Conservation (phyloP, 2,888 invertebrate species). For the Rosalia funebris region DNA sequence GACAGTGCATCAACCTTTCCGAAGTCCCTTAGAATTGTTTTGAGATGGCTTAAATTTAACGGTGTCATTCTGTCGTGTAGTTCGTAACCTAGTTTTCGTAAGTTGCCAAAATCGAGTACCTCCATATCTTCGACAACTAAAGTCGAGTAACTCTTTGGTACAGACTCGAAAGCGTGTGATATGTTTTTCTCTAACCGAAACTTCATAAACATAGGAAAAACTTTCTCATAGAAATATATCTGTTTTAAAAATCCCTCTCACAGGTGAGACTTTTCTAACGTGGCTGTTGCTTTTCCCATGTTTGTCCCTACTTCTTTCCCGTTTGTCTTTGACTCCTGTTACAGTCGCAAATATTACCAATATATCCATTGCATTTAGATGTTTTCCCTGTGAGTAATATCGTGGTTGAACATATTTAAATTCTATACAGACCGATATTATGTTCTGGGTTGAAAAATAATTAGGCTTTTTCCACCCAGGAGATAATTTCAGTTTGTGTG, state of each 20-base stretch:
- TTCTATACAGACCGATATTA: no score
- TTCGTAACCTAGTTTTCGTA: slow-evolving; percentile 33
- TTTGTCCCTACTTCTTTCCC: not conserved
- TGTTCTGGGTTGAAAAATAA: no score
- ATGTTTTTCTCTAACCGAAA: slow-evolving; percentile 23
- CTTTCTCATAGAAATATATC: no score
- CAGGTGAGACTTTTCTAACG: not conserved
- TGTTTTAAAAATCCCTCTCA: slow-evolving; percentile 27
- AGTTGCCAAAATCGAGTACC: slow-evolving; percentile 36
- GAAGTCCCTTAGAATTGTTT: slow-evolving; percentile 31
- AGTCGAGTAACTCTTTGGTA: slow-evolving; percentile 33
- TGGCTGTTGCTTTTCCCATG: not conserved
- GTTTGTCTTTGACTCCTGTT: not conserved
- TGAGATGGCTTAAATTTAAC: slow-evolving; percentile 32
- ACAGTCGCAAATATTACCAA: not conserved
- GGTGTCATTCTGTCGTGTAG: slow-evolving; percentile 29
- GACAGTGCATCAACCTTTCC: slow-evolving; percentile 43
- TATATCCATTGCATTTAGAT: no score
- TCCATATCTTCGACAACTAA: slow-evolving; percentile 25
- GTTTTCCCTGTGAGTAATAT: no score
- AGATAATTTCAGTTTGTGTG: no score
- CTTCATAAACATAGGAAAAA: no score
- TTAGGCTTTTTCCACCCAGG: no score
- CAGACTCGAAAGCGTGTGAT: slow-evolving; percentile 20
- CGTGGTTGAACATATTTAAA: no score